Percentiles rank a stretch among this genome's conserved stretches.
Conservation (phyloP, 1,140 invertebrate genomes). For the Ridgeia piscesae region DNA sequence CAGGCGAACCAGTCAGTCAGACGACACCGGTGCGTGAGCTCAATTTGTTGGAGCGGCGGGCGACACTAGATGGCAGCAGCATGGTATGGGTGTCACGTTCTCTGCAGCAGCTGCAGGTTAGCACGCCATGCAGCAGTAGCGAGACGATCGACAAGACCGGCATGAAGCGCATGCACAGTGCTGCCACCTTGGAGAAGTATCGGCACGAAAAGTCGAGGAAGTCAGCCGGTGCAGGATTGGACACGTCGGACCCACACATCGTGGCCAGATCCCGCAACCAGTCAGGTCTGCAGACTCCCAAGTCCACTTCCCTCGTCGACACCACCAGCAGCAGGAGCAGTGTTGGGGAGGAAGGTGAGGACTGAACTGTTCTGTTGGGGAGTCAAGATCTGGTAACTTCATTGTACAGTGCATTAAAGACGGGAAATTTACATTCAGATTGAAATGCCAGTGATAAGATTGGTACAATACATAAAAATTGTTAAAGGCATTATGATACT, state of each 20-base stretch:
- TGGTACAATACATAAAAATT: no score
- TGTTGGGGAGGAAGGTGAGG: constrained; percentile 7
- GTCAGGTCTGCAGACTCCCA: constrained; percentile 23
- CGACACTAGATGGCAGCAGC: background rate
- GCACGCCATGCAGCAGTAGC: background rate
- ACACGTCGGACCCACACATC: background rate
- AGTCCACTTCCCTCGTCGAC: constrained; percentile 23
- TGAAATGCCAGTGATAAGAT: no score
- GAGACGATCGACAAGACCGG: background rate
- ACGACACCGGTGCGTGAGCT: background rate
- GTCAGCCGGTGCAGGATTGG: background rate
- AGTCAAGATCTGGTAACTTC: no score
- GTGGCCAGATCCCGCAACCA: constrained; percentile 10
- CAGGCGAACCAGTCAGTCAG: background rate
- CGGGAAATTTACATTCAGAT: no score
- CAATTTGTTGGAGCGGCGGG: background rate
- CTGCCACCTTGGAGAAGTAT: constrained; percentile 30
- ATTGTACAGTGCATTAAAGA: no score
- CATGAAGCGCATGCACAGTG: constrained; percentile 30
- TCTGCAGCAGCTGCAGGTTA: background rate
- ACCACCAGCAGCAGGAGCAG: constrained; percentile 25
- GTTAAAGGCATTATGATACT: no score
- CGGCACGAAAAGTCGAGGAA: background rate
- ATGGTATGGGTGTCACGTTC: background rate
- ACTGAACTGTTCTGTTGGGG: background rate